Evolutionary conservation across 23 tunicate species (phyloP).

Genomic region (Trididemnum miniatum): DNA sequence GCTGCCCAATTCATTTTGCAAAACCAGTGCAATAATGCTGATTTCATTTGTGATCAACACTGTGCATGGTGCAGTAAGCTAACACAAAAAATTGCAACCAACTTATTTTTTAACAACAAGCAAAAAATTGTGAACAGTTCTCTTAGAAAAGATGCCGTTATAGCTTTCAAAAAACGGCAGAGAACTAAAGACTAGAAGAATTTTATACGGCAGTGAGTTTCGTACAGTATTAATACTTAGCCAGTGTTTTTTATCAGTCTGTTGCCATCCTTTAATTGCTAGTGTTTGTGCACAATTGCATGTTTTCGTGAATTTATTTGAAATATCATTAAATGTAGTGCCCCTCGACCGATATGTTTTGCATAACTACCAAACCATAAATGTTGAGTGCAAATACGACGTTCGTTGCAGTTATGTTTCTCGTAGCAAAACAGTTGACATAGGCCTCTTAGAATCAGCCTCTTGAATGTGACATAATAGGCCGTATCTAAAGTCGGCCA

Average conservation of each 20-base stretch:
- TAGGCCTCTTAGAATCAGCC: conserved; percentile 8
- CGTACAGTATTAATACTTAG: neutral
- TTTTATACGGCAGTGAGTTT: neutral
- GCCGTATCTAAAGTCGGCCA: conserved; percentile 19
- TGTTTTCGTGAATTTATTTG: neutral
- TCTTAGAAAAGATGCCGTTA: neutral
- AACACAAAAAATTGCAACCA: neutral
- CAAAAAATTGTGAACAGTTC: conserved; percentile 11
- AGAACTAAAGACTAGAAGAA: conserved; percentile 10
- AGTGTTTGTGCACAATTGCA: conserved; percentile 4
- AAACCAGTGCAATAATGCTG: neutral
- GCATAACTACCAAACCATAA: neutral
- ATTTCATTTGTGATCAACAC: conserved; percentile 5
- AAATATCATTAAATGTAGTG: neutral
- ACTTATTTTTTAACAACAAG: conserved; percentile 16
- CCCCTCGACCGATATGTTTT: neutral
- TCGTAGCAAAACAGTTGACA: neutral
- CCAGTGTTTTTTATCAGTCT: neutral
- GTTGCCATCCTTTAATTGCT: neutral
- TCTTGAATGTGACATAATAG: conserved; percentile 12
- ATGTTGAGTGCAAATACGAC: neutral
- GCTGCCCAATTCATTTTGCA: conserved; percentile 16
- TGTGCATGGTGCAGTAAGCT: neutral
- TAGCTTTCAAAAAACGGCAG: conserved; percentile 4
- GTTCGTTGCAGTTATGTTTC: neutral